phyloP scores from a whole-genome alignment of 2,888 invertebrate species.

The Synanthedon formicaeformis region DNA sequence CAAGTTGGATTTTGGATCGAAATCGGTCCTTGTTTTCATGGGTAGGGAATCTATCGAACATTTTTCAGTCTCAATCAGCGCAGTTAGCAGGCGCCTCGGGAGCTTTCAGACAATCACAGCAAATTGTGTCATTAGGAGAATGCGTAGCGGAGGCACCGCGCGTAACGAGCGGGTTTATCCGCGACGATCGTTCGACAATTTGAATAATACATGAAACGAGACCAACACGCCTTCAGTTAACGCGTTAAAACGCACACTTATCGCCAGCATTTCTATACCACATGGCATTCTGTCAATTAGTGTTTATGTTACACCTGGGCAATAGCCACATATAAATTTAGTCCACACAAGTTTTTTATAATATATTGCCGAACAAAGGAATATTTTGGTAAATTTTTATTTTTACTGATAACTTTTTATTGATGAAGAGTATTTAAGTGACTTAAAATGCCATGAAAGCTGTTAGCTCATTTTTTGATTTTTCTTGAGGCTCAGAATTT shows the following conservation, averaged over 20 bases:
- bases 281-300: too few species aligned
- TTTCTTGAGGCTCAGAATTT: too few species aligned
- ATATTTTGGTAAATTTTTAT: too few species aligned
- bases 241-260: not conserved
- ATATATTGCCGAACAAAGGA: too few species aligned
- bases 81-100: constrained; percentile 23
- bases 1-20: constrained; percentile 8
- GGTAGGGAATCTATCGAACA: constrained; percentile 9
- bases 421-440: too few species aligned
- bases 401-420: too few species aligned
- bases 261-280: not conserved
- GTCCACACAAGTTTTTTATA: too few species aligned
- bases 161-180: constrained; percentile 28
- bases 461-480: too few species aligned
- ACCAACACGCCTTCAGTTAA: constrained; percentile 13
- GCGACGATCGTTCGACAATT: constrained; percentile 41
- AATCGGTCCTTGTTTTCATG: constrained; percentile 12
- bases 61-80: constrained; percentile 24
- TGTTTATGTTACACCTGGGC: too few species aligned
- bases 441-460: too few species aligned
- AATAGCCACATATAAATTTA: too few species aligned
- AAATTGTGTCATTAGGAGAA: constrained; percentile 48
- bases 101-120: constrained; percentile 37
- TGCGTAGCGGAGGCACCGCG: constrained; percentile 24
- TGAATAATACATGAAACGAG: constrained; percentile 55